These are phyloP conservation scores for Sinocyclocheilus anshuiensis DNA, from an alignment of 2,113 vertebrate species.

Conservation along the genomic window DNA sequence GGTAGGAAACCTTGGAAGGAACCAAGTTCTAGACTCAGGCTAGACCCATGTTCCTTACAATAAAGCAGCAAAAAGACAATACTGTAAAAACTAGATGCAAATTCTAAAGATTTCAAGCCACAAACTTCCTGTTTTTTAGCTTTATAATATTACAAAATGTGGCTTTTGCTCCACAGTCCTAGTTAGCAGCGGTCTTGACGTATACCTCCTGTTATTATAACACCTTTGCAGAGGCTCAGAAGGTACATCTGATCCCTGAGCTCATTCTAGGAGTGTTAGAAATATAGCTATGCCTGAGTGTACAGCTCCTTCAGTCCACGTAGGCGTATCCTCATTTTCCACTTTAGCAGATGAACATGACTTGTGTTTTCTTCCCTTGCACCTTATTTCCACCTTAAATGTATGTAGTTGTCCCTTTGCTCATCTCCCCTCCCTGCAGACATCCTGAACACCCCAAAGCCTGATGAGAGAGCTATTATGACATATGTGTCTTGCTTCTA, in stretches of 20 bases:
- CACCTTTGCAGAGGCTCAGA: conserved; percentile 75
- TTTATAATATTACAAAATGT: not conserved
- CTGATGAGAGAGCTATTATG: conserved; percentile 98
- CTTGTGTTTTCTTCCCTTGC: conserved; percentile 22
- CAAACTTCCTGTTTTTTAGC: not conserved
- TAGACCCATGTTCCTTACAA: too few relatives aligned
- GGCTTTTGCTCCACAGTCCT: conserved; percentile 63
- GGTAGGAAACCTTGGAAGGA: not conserved
- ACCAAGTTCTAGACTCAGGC: not conserved
- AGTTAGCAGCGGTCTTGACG: conserved; percentile 70
- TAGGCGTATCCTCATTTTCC: not conserved
- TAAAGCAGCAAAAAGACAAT: not conserved
- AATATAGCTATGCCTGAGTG: not conserved
- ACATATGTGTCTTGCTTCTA: conserved; percentile 99
- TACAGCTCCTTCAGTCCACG: not conserved
- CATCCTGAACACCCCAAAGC: conserved; percentile 98
- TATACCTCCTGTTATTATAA: conserved; percentile 74
- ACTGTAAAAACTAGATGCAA: not conserved
- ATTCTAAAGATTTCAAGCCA: not conserved
- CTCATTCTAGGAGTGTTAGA: not conserved
- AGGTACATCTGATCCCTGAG: conserved; percentile 56
- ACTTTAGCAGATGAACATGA: not conserved
- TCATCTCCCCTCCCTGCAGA: conserved; percentile 71
- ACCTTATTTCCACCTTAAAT: conserved; percentile 38
- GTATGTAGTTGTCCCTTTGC: conserved; percentile 18